Percentiles rank a stretch among this genome's conserved stretches.
Evolutionary conservation across 2,113 vertebrate genomes (phyloP).

Genomic region (Malurus cyaneus): DNA sequence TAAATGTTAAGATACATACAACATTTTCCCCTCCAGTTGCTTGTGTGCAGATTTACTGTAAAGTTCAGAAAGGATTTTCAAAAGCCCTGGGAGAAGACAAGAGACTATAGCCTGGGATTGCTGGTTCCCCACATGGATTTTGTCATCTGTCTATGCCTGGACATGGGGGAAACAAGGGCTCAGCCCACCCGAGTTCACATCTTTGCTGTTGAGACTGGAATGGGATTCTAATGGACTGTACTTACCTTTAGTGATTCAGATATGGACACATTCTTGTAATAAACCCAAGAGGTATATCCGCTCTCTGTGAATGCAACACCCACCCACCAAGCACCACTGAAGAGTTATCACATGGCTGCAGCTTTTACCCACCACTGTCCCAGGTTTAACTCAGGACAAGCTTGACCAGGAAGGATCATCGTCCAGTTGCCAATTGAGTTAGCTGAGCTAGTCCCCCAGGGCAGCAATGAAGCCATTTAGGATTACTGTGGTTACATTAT

Average conservation of each 20-base stretch:
- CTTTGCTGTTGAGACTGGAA: not conserved
- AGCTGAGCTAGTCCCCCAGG: not conserved
- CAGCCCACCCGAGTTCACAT: not conserved
- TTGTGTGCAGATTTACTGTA: not conserved
- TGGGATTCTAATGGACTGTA: not conserved
- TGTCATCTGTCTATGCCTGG: not conserved
- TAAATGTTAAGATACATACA: not conserved
- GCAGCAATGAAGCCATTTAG: not conserved
- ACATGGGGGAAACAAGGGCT: accelerated
- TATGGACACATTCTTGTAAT: not conserved
- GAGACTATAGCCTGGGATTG: not conserved
- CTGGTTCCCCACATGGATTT: accelerated
- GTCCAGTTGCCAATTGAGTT: not conserved
- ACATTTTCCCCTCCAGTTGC: not conserved
- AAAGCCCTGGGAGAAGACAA: not conserved
- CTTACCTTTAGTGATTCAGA: not conserved
- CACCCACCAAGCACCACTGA: not conserved
- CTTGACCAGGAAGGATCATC: not conserved
- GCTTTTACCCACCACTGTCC: not conserved
- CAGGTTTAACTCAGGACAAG: not conserved
- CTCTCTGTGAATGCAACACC: not conserved
- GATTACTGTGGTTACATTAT: not conserved
- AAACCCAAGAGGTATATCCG: not conserved
- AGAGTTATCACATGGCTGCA: not conserved
- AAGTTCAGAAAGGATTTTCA: not conserved